A percentile compares a stretch with the other conserved stretches of the same genome.
Evolutionary conservation across 2,113 vertebrate species (phyloP).

Genomic region (Ranitomeya imitator): DNA sequence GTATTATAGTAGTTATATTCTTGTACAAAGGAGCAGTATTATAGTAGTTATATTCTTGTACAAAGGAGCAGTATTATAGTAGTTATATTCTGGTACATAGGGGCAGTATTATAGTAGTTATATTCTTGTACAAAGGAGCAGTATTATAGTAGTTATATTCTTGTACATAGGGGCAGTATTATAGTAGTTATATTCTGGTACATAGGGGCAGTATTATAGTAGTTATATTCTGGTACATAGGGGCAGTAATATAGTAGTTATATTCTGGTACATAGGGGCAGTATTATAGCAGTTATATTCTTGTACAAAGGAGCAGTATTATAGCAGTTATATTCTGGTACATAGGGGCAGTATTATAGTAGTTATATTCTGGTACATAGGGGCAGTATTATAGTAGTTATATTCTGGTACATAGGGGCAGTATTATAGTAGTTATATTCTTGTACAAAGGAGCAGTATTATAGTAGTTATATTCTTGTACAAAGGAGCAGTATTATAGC

Average conservation of each 20-base stretch:
- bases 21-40: not conserved
- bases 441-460: not conserved
- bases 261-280: not conserved
- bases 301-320: not conserved
- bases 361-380: not conserved
- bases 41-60: not conserved
- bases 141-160: not conserved
- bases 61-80: not conserved
- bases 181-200: not conserved
- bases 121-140: not conserved
- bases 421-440: not conserved
- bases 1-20: not conserved
- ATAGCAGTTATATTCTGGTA: not conserved
- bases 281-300: conserved; percentile 2
- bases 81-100: not conserved
- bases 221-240: not conserved
- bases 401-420: not conserved
- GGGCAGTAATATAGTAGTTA: not conserved
- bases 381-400: not conserved
- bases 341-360: not conserved
- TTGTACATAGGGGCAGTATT: not conserved
- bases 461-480: not conserved
- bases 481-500: not conserved
- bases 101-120: not conserved
- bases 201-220: not conserved